These are phyloP conservation scores for Poecilus cupreus DNA, from an alignment of 2,888 invertebrate species.

Conservation along the genomic window DNA sequence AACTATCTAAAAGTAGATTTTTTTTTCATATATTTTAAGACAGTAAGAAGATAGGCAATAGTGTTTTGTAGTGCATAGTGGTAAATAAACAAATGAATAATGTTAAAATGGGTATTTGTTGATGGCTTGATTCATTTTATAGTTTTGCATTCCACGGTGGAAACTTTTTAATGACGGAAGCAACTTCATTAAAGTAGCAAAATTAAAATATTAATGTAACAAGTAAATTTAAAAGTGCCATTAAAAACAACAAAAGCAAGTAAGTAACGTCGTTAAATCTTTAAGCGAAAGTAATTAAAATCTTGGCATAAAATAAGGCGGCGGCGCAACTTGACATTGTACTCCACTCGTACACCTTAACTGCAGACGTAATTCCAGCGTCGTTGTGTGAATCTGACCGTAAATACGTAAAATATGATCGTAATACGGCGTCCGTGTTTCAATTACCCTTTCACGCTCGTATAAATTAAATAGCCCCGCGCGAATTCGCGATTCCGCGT, in stretches of 20 bases:
- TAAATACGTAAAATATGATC: constrained; percentile 55
- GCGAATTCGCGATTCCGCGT: not conserved
- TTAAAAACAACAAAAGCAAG: constrained; percentile 27
- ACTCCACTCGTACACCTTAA: constrained; percentile 21
- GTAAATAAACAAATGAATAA: no score
- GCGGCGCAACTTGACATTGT: not conserved
- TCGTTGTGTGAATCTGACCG: constrained; percentile 42
- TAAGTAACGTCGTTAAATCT: constrained; percentile 21
- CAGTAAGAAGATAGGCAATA: no score
- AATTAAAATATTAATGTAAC: constrained; percentile 32
- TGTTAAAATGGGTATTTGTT: no score
- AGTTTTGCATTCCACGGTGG: not conserved
- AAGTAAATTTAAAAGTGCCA: constrained; percentile 8
- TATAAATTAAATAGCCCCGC: constrained; percentile 44
- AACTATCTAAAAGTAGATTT: no score
- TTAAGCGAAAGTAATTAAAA: constrained; percentile 28
- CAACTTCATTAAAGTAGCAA: constrained; percentile 32
- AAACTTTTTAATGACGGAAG: not conserved
- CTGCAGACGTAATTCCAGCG: not conserved
- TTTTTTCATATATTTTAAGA: no score
- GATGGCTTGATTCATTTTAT: no score
- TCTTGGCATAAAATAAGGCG: not conserved
- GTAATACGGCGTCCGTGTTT: constrained; percentile 45
- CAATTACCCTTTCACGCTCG: constrained; percentile 48
- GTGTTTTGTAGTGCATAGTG: no score